A percentile compares a stretch with the other conserved stretches of the same genome.
These are phyloP conservation scores for Craniophora ligustri DNA, from an alignment of 2,888 invertebrate species.

Conservation along the genomic window DNA sequence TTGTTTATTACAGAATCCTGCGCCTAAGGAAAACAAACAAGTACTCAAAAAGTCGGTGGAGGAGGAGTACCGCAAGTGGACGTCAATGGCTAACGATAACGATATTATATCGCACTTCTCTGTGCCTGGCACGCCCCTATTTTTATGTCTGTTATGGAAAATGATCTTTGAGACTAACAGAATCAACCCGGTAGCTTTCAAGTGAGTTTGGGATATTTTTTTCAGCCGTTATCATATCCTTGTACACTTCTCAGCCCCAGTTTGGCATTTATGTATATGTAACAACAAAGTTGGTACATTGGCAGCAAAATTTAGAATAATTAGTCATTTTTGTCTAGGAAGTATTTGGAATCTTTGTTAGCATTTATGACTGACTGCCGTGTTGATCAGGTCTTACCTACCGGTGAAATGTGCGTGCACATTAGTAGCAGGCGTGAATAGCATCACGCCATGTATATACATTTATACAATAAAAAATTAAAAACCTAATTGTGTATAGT, in stretches of 20 bases:
- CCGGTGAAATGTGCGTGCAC: too few relatives aligned
- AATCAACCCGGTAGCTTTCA: slow-evolving; percentile 98
- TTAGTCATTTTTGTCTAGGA: too few relatives aligned
- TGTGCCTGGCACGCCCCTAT: slow-evolving; percentile 96
- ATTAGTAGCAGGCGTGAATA: too few relatives aligned
- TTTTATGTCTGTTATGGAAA: slow-evolving; percentile 97
- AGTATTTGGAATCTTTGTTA: too few relatives aligned
- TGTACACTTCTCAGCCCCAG: neutral
- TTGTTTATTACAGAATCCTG: slow-evolving; percentile 89
- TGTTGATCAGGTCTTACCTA: too few relatives aligned
- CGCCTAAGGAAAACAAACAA: slow-evolving; percentile 96
- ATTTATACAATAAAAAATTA: too few relatives aligned
- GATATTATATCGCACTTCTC: slow-evolving; percentile 99
- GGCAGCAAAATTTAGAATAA: too few relatives aligned
- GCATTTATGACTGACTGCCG: too few relatives aligned
- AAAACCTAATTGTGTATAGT: too few relatives aligned
- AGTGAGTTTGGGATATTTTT: slow-evolving; percentile 87
- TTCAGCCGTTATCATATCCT: too few relatives aligned
- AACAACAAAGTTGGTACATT: too few relatives aligned
- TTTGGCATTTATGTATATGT: neutral
- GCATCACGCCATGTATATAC: too few relatives aligned
- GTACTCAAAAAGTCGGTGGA: slow-evolving; percentile 97
- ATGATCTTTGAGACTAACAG: slow-evolving; percentile 98
- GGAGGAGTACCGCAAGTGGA: slow-evolving; percentile 98
- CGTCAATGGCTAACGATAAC: slow-evolving; percentile 98